Percentiles rank a stretch among this genome's conserved stretches.
Evolutionary conservation across 1,140 invertebrate genomes (phyloP).

Genomic region (Leptoteleia sp.): DNA sequence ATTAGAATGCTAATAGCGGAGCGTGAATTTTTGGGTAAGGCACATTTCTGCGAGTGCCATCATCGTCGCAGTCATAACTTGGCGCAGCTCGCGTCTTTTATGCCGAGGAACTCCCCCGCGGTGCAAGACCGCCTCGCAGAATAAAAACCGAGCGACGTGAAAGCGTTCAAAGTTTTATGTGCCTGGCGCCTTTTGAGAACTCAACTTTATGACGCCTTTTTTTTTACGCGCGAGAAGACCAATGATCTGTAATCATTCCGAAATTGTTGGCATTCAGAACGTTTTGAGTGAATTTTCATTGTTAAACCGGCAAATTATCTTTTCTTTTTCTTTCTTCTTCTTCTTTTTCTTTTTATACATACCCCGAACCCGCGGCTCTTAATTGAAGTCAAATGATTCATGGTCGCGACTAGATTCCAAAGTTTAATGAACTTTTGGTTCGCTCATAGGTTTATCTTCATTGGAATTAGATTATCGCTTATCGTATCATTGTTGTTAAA

Average conservation of each 20-base stretch:
- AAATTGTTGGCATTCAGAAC: conserved; percentile 22
- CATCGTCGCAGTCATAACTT: conserved; percentile 65
- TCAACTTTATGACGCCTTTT: conserved; percentile 61
- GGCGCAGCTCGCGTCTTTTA: conserved; percentile 64
- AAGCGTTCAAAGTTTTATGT: conserved; percentile 63
- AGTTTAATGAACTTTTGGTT: no score
- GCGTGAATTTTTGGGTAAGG: conserved; percentile 64
- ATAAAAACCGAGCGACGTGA: conserved; percentile 62
- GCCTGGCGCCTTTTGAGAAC: conserved; percentile 59
- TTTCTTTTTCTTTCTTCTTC: no score
- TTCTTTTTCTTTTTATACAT: no score
- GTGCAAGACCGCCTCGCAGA: conserved; percentile 58
- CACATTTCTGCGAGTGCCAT: conserved; percentile 62
- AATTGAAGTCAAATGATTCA: no score
- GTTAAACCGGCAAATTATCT: conserved; percentile 15
- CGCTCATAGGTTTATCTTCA: no score
- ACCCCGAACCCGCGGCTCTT: no score
- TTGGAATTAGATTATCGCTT: no score
- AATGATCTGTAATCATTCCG: conserved; percentile 49
- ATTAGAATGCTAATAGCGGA: conserved; percentile 66
- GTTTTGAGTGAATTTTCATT: conserved; percentile 18
- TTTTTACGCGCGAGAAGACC: conserved; percentile 17
- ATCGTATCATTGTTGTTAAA: no score
- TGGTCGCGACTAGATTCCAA: no score
- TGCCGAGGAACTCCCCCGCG: conserved; percentile 58